phyloP scores from a whole-genome alignment of 2,888 invertebrate species.

The Coenonympha arcania region DNA sequence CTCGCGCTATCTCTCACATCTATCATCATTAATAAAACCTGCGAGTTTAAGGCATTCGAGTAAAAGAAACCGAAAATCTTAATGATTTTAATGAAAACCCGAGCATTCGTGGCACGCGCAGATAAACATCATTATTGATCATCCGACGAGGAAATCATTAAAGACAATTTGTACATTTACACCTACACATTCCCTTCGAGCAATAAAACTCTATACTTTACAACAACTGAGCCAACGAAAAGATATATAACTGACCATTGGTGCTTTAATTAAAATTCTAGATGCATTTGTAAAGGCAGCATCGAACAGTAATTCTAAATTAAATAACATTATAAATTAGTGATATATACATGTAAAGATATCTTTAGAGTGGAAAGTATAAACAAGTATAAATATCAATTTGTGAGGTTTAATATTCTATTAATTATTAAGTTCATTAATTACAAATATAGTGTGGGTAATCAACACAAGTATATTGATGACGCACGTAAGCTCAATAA shows the following conservation, averaged over 20 bases:
- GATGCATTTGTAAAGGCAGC: neutral
- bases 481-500: too few relatives aligned
- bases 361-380: too few relatives aligned
- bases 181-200: slow-evolving; percentile 10
- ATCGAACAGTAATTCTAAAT: neutral
- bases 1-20: slow-evolving; percentile 4
- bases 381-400: too few relatives aligned
- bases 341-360: too few relatives aligned
- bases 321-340: too few relatives aligned
- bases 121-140: slow-evolving; percentile 11
- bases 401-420: too few relatives aligned
- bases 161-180: slow-evolving; percentile 10
- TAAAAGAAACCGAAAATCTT: slow-evolving; percentile 3
- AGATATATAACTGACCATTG: slow-evolving; percentile 13
- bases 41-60: neutral
- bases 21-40: slow-evolving; percentile 8
- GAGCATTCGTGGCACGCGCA: neutral
- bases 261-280: slow-evolving; percentile 13
- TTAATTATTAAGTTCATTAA: too few relatives aligned
- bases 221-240: slow-evolving; percentile 13
- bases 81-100: slow-evolving; percentile 12
- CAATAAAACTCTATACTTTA: slow-evolving; percentile 7
- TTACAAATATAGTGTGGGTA: too few relatives aligned
- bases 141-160: slow-evolving; percentile 9
- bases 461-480: too few relatives aligned